Conservation (phyloP, 2,113 vertebrate genomes). For the Mobula hypostoma region DNA sequence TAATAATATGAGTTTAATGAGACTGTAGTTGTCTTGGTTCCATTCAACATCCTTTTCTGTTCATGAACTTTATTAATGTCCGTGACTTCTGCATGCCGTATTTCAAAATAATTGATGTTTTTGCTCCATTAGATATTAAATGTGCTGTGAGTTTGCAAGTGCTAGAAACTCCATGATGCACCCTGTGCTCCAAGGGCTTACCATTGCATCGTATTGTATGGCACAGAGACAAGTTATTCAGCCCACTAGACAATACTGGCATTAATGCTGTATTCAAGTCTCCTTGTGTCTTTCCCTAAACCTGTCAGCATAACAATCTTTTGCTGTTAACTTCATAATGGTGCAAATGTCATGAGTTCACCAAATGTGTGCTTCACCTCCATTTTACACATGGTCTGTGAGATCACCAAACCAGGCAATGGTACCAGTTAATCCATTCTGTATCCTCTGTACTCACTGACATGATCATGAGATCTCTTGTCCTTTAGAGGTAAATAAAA, state of each 20-base stretch:
- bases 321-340: too few relatives aligned
- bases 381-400: background rate
- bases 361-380: background rate
- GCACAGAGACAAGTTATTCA: too few relatives aligned
- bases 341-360: background rate
- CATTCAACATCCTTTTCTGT: background rate
- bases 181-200: too few relatives aligned
- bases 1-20: background rate
- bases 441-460: too few relatives aligned
- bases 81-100: background rate
- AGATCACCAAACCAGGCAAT: too few relatives aligned
- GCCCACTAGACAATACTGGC: too few relatives aligned
- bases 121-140: background rate
- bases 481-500: background rate
- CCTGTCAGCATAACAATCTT: too few relatives aligned
- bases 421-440: too few relatives aligned
- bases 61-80: background rate
- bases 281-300: too few relatives aligned
- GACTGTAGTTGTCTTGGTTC: background rate
- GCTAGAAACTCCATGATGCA: background rate
- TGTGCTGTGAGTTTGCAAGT: background rate
- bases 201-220: too few relatives aligned
- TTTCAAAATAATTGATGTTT: background rate
- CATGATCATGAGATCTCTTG: background rate
- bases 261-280: too few relatives aligned